Evolutionary conservation across 1,140 invertebrate species (phyloP), one percentile per base, ranked within the genome.

Genomic region (Danaus plexippus): DNA sequence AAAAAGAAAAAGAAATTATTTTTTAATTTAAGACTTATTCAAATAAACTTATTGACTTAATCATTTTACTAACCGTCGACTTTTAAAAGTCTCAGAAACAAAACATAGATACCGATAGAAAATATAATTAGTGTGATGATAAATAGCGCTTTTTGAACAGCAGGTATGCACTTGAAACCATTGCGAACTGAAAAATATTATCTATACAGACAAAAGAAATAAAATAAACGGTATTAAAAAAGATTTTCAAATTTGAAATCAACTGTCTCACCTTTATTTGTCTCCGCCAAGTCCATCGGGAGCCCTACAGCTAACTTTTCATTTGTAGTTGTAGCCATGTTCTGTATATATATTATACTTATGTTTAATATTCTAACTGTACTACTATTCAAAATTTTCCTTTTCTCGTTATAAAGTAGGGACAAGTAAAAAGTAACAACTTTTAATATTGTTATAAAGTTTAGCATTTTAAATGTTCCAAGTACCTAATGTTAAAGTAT

Each of bases 261-360:
- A 11, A 46, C 40, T 51, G 66, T 64, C 75, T 70, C 64, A 61
- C 67, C 71, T 52, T 57, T 52, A 43, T 70, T 71, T 15, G 73
- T 62, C 65, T 85, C 82, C 6, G 82, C 82, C 47, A 85, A 57
- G 58, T 75, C 71, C 82, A 85, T 82, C 9, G 82, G 82, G 11
- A 77, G 71, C 15, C 80, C 75, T 48, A 70, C 52, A 18, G 49
- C 56, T 53, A 67, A 67, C 57, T 75, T 66, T 48, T 57, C 66
- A 54, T 64, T 66, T 53, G 59, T 52, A 52, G 64, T 44, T 50
- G 54, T 59, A 18, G 57, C 57, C 57, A 67, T 72, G 54, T 55
- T 63, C 59, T 68, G 45, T 52, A 66, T 32, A 32, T 32, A 32
- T 0, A 32, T 2, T 32, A 32, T 15, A 15, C 15, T 15, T 3